A percentile compares a stretch with the other conserved stretches of the same genome.
phyloP scores from a whole-genome alignment of 2,113 vertebrate genomes.

The Amphilophus citrinellus region DNA sequence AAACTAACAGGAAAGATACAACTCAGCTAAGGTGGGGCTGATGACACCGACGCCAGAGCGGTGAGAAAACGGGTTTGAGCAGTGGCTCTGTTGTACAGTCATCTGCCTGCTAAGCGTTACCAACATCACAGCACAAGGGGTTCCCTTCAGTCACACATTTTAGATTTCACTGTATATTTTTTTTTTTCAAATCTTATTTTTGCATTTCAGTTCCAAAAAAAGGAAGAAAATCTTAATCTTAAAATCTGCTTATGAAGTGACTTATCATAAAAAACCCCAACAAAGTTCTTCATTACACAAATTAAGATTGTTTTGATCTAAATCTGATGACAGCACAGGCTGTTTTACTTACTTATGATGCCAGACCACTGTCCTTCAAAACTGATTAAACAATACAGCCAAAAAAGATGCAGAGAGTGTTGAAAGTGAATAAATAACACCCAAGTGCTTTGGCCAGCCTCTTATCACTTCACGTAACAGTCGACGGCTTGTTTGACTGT shows the following conservation, averaged over 20 bases:
- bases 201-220: rapidly evolving
- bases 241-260: background rate
- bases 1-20: constrained; percentile 42
- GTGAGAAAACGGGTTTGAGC: constrained; percentile 12
- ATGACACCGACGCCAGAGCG: background rate
- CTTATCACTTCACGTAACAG: background rate
- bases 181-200: background rate
- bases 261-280: no score
- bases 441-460: background rate
- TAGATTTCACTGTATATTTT: rapidly evolving
- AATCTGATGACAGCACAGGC: background rate
- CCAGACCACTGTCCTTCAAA: background rate
- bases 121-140: background rate
- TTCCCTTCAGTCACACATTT: background rate
- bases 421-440: background rate
- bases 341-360: background rate
- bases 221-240: background rate
- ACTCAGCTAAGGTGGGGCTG: background rate
- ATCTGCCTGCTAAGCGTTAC: background rate
- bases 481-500: background rate
- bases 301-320: background rate
- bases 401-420: background rate
- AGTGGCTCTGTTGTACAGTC: background rate
- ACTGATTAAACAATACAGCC: background rate
- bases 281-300: background rate